Base-by-base conservation (phyloP, 1,140 invertebrate species). In the Phthorimaea operculella region DNA sequence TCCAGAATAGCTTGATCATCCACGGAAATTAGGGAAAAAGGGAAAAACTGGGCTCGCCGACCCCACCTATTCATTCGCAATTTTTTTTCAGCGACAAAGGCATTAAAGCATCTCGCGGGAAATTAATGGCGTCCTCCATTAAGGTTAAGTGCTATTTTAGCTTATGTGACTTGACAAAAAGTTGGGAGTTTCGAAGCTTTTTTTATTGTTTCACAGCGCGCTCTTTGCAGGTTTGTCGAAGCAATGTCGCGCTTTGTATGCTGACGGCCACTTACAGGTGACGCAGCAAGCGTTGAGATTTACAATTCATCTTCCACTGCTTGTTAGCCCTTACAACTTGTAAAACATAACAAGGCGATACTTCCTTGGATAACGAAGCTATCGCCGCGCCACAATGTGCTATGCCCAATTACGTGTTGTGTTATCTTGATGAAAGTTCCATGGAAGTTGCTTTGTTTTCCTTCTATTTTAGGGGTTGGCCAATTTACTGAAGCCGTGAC, bases 81-180 rank as follows among this genome's bases (percentile, higher is more conserved):
- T 60, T 69, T 72, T 54, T 57, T 73, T 70, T 64, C 56, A 61
- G 59, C 70, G 68, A 78, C 75, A 78, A 73, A 68, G 63, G 67
- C 69, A 68, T 74, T 74, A 71, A 64, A 60, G 62, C 62, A 69
- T 74, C 66, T 62, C 63, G 60, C 58, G 63, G 67, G 66, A 70
- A 71, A 69, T 70, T 71, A 64, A 71, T 67, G 61, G 58, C 59
- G 48, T 54, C 44, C 49, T 54, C 66, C 68, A 74, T 71, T 74
- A 71, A 70, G 61, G 64, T 68, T 68, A 71, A 74, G 71, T 71
- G 66, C 64, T 64, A 66, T 70, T 74, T 69, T 64, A 69, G 66
- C 66, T 64, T 68, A 67, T 70, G 63, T 73, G 66, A 70, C 68
- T 65, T 70, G 65, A 64, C 64, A 64, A 62, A 72, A 70, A 70